Percentiles rank a stretch among this genome's conserved stretches.
Evolutionary conservation across 2,888 invertebrate species (phyloP).

Genomic region (Exephanes ischioxanthus): DNA sequence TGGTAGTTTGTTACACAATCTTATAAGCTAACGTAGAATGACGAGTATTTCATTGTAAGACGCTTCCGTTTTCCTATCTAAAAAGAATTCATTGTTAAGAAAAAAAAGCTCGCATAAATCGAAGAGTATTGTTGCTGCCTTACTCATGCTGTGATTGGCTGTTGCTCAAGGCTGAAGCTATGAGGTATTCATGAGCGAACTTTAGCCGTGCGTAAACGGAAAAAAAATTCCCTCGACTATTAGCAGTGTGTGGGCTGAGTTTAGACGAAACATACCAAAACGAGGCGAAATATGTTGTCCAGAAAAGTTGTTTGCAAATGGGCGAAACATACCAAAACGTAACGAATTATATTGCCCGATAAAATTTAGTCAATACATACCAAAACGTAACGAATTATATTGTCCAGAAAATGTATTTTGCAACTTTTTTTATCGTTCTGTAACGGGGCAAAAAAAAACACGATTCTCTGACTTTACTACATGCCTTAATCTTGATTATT

Average conservation of each 20-base stretch:
- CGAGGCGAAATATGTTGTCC: no score
- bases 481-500: background rate
- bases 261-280: background rate
- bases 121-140: background rate
- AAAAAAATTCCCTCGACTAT: background rate
- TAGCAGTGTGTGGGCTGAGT: background rate
- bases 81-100: background rate
- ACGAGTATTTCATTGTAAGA: no score
- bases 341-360: no score
- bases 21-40: background rate
- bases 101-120: background rate
- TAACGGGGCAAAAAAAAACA: background rate
- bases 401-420: background rate
- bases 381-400: background rate
- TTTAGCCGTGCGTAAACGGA: background rate
- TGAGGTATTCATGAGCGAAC: background rate
- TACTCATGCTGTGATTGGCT: background rate
- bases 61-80: background rate
- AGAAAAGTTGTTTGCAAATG: no score
- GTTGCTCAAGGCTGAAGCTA: background rate
- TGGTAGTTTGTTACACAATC: background rate
- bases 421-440: background rate
- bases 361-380: no score
- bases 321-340: no score
- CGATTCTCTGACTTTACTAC: background rate